Evolutionary conservation across 2,113 vertebrate species (phyloP), one percentile per base, ranked within the genome.

Genomic region (Nycticryphes semicollaris): DNA sequence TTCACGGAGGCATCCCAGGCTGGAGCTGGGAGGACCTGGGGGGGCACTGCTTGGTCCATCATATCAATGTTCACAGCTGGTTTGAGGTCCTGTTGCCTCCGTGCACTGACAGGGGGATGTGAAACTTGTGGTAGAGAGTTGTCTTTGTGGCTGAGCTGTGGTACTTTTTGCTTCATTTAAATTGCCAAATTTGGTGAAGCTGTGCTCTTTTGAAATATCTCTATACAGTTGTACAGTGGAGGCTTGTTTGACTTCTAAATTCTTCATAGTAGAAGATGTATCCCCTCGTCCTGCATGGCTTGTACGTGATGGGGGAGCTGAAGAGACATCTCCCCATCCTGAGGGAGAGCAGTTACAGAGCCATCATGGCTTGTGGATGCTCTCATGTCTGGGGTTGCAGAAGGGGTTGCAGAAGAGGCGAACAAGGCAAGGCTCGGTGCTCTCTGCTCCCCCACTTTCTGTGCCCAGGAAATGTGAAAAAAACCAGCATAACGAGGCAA

Each of bases 101-200:
- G 2, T 60, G 48, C 24, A 3, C 66, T 69, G 68, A 60, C 35
- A 66, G 48, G 86, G 56, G 80, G 95, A 94, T 94, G 73, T 87
- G 92, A 94, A 92, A 96, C 90, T 67, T 92, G 80, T n/a, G 77
- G 90, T 67, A 75, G 53, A 74, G 64, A 67, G 23, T 56, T 87
- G 33, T 43, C 76, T 87, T 72, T 87, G 76, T 86, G 88, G 76
- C 64, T 70, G 83, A 80, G 72, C 62, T 31, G 3, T 60, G 64
- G 66, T 82, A 19, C 51, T 48, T 84, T 90, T 75, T 66, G 66
- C 73, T 90, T 87, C 53, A 50, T 84, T 90, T 87, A 57, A 94
- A 89, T 56, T 3, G 1, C 64, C 68, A 79, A 67, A 90, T 96
- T 96, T 96, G 88, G 76, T 72, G 37, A 82, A 74, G 63, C 37